Base-by-base conservation (phyloP, 53 echinoderm and acorn worm genomes). In the Holothuria scabra region DNA sequence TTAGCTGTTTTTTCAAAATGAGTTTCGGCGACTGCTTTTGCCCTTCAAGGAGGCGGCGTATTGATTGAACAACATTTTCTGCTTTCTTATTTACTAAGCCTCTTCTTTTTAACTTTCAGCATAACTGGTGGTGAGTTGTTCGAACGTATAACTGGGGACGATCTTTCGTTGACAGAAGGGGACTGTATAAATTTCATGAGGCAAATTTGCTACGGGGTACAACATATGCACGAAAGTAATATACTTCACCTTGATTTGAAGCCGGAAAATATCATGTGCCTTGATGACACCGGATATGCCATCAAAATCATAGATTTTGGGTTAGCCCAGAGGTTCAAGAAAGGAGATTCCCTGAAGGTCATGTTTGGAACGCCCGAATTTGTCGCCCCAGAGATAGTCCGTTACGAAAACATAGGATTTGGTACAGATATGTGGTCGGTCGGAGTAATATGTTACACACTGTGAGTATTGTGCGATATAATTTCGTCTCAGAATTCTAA, bases 341-440 rank as follows among this genome's bases (percentile, higher is more conserved):
- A 65, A 9, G 84, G 79, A 48, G 56, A 78, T n/a, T 20, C 67
- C 1, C 81, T 89, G 8, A 90, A 96, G 75, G 97, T 93, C 46
- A 44, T 96, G 70, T 93, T 92, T 65, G 97, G 97, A 16, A 96
- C 97, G 10, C 97, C 97, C 19, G 97, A 96, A 70, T 96, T 96
- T 33, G 94, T 96, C 12, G 97, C 97, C 12, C 97, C 97, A 0
- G 97, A 96, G 72, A 92, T 96, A 8, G 90, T 94, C 65, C 91
- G 90, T 85, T 96, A 88, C 24, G 97, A 96, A n/a, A 67, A 88
- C 13, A 90, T 96, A 8, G 86, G 90, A 1, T 89, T 89, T 32
- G 79, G 90, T 20, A 94, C 97, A 9, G 97, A 96, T 48, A 96
- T 96, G 97, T 96, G 97, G 97, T 92, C 94, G 79, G 89, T 96